Base-by-base conservation (phyloP, 2,113 vertebrate genomes). In the Elephas maximus region DNA sequence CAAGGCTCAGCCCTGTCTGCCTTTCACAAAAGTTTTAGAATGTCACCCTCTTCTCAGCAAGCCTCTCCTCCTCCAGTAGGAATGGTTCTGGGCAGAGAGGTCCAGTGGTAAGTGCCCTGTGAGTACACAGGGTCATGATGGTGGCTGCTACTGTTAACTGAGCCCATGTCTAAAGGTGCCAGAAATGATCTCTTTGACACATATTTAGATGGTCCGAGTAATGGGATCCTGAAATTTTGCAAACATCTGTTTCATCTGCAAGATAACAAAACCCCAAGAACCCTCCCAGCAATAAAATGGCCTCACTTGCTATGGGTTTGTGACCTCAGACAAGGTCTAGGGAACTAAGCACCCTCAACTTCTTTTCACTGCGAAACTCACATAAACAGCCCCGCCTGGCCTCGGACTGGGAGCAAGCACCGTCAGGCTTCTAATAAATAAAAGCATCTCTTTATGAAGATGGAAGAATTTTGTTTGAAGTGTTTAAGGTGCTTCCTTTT, bases 61-160 rank as follows among this genome's bases (percentile, higher is more conserved):
- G 28, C 63, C 44, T 2, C 53, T 9, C 23, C 21, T 24, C 1
- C 0, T 23, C 45, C 9, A 24, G 28, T 24, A 33, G 45, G 53
- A 86, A 80, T 5, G 23, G 33, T 81, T 73, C 57, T 33, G 17
- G 2, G 2, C 14, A 76, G n/a, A 69, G 57, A 6, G n/a, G 21
- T 44, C 67, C 67, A 28, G 33, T 11, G 53, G 60, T 26, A 7
- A 48, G 24, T 37, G 2, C 30, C 33, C 88, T 45, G 21, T 33
- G 63, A n/a, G 5, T 1, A 7, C 0, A 1, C 9, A 2, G 0
- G 4, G 0, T 12, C 57, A 18, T 0, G 30, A 6, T 37, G 24
- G 6, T 23, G 3, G 17, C 44, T 41, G 8, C 30, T 28, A 11
- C 37, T 51, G 2, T 28, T 33, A 24, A 65, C 0, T 0, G 20